These are phyloP conservation scores for Seriola quinqueradiata DNA, from an alignment of 2,113 vertebrate species.

Conservation along the genomic window DNA sequence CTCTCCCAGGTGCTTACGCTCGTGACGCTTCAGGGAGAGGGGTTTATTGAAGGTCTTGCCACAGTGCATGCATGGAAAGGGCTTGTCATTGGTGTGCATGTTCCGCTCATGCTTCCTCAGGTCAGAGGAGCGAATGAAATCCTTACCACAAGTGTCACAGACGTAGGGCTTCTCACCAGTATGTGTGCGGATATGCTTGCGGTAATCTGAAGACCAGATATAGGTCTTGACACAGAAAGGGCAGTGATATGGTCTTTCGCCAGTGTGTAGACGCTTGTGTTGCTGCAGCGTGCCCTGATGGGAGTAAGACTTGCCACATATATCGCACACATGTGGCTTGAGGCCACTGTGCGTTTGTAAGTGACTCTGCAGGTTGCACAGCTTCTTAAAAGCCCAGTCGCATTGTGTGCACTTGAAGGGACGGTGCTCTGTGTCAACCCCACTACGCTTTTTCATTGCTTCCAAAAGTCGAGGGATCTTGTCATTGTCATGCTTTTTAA, in stretches of 20 bases:
- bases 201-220: constrained; percentile 85
- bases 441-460: constrained; percentile 75
- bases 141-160: constrained; percentile 83
- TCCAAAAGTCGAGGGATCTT: constrained; percentile 68
- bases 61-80: constrained; percentile 86
- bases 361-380: constrained; percentile 88
- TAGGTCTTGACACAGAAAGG: constrained; percentile 83
- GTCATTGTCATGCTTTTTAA: constrained; percentile 22
- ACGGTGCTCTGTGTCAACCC: constrained; percentile 69
- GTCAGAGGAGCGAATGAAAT: constrained; percentile 86
- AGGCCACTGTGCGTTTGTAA: constrained; percentile 86
- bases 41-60: constrained; percentile 89
- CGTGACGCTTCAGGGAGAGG: constrained; percentile 87
- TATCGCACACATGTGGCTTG: constrained; percentile 85
- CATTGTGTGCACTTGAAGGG: constrained; percentile 80
- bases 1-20: constrained; percentile 88
- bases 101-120: constrained; percentile 86
- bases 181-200: constrained; percentile 85
- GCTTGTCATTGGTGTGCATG: constrained; percentile 88
- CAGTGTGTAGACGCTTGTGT: constrained; percentile 85
- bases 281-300: constrained; percentile 86
- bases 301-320: constrained; percentile 84
- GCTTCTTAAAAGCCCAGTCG: constrained; percentile 86
- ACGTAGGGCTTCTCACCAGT: constrained; percentile 84
- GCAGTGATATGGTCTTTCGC: constrained; percentile 84